Base-by-base conservation (phyloP, 2,888 invertebrate species). In the Sarcophaga variegata region DNA sequence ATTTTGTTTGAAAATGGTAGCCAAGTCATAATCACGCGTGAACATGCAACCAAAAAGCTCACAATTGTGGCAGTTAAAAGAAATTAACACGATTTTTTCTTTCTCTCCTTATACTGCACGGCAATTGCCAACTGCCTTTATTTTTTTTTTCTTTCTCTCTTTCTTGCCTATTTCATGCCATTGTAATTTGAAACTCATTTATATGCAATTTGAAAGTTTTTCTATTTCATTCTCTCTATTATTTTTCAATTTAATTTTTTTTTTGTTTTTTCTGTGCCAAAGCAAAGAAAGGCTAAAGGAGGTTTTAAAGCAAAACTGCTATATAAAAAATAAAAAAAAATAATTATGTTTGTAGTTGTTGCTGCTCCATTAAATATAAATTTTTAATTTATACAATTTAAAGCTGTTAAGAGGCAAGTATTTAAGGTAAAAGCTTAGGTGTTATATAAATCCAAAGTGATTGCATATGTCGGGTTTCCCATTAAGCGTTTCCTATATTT, bases 21-120 rank as follows among this genome's bases (percentile, higher is more conserved):
- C 86, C 37, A 75, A 86, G 74, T 86, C 86, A 86, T 86, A 86
- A 86, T 86, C 77, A 83, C 86, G 86, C 86, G 86, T 86, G 86
- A 86, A 86, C 86, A 86, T 86, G 86, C 86, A 86, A 86, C 69
- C 74, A 69, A 69, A 82, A 86, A 83, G 78, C 80, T 78, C 37
- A 80, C 79, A 80, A 85, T 60, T 79, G 67, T 59, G 59, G 77
- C 72, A 81, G 83, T 81, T 83, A 37, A 81, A 83, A 75, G 81
- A 83, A 86, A 86, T 86, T 86, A 86, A 86, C 81, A 86, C 86
- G 81, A 86, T 75, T 86, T 71, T 72, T 75, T 66, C 27, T 77
- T 71, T 77, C 71, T 80, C 60, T 79, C 66, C 70, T 82, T 85
- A 72, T 81, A 22, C n/a, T 66, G 47, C 17, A 54, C n/a, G 62